These are phyloP conservation scores for Zaprionus ornatus DNA, from an alignment of 1,140 invertebrate species.

Conservation along the genomic window DNA sequence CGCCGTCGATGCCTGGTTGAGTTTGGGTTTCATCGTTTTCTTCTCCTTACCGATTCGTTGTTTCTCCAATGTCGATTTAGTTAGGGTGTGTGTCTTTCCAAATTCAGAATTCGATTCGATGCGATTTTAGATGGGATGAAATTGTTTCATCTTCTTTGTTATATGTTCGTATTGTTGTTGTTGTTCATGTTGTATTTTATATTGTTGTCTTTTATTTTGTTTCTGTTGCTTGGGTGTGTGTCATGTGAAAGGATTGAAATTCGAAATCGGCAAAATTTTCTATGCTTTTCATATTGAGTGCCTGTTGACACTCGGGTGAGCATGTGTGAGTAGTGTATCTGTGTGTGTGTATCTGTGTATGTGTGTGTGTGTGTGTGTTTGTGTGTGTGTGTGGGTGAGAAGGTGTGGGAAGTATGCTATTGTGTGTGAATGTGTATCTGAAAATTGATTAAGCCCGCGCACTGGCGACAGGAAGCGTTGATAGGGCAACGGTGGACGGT, in stretches of 20 bases:
- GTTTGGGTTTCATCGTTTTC: not conserved
- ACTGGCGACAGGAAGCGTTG: not conserved
- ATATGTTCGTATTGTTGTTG: not conserved
- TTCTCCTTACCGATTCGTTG: not conserved
- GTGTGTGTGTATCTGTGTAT: not conserved
- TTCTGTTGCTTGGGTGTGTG: not conserved
- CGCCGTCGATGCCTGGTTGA: conserved; percentile 7
- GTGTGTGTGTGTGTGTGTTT: not conserved
- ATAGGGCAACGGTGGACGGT: not conserved
- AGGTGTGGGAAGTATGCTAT: not conserved
- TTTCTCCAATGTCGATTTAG: not conserved
- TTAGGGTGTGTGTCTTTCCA: not conserved
- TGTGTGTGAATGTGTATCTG: not conserved
- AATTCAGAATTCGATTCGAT: not conserved
- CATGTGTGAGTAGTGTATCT: not conserved
- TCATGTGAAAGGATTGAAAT: not conserved
- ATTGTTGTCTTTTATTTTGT: not conserved
- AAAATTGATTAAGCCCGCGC: not conserved
- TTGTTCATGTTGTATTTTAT: not conserved
- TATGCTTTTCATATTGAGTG: not conserved
- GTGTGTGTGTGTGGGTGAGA: not conserved
- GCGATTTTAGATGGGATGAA: not conserved
- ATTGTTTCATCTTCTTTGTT: not conserved
- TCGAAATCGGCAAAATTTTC: not conserved
- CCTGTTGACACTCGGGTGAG: not conserved